These are phyloP conservation scores for Laticauda colubrina DNA, from an alignment of 2,113 vertebrate genomes.

Conservation along the genomic window DNA sequence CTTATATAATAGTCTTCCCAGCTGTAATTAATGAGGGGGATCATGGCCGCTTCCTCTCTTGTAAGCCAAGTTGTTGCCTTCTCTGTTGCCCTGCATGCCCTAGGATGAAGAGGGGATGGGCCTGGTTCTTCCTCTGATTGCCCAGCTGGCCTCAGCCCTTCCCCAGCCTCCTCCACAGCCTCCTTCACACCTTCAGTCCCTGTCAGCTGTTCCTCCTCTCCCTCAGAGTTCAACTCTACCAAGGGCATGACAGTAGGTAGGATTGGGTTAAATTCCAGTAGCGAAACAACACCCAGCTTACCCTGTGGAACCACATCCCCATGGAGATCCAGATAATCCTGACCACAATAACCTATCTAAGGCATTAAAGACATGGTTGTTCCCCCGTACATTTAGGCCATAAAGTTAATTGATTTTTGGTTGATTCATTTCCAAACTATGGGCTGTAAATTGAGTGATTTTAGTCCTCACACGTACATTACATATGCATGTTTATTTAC, in stretches of 20 bases:
- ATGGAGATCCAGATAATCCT: neutral
- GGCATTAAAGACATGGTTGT: neutral
- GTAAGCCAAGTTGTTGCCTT: too few relatives aligned
- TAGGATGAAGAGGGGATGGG: too few relatives aligned
- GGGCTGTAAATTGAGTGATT: neutral
- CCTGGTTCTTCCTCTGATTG: too few relatives aligned
- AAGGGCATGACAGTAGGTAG: neutral
- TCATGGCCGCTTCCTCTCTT: too few relatives aligned
- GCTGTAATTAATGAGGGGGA: too few relatives aligned
- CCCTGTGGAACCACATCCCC: neutral
- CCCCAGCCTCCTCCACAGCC: too few relatives aligned
- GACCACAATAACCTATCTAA: neutral
- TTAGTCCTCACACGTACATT: neutral
- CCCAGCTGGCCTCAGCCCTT: too few relatives aligned
- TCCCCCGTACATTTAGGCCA: neutral
- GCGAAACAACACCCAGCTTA: neutral
- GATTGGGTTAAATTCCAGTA: neutral
- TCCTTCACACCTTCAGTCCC: too few relatives aligned
- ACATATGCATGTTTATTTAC: neutral
- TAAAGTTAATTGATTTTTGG: neutral
- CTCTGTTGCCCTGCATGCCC: too few relatives aligned
- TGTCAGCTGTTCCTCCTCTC: too few relatives aligned
- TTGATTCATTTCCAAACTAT: neutral
- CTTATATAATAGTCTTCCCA: too few relatives aligned
- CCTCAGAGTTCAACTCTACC: too few relatives aligned